Conservation (phyloP, 2,888 invertebrate genomes). For the Baronia brevicornis region DNA sequence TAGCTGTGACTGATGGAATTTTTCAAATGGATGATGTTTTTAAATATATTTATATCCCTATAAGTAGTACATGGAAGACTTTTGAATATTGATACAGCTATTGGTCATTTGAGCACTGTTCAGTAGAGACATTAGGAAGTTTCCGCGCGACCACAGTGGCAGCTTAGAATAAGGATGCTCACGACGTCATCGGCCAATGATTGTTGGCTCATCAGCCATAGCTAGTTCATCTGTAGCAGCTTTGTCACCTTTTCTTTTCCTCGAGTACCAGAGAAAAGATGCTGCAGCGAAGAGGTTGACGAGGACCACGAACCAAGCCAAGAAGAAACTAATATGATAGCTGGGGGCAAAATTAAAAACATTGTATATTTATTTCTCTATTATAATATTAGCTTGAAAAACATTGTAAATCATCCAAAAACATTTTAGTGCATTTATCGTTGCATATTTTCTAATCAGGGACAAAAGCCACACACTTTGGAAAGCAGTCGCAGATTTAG, state of each 20-base stretch:
- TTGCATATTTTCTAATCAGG: too few relatives aligned
- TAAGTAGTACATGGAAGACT: conserved; percentile 56
- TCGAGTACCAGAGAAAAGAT: conserved; percentile 86
- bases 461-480: too few relatives aligned
- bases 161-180: conserved; percentile 29
- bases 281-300: conserved; percentile 80
- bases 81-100: conserved; percentile 48
- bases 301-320: conserved; percentile 87
- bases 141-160: conserved; percentile 34
- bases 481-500: too few relatives aligned
- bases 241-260: conserved; percentile 89
- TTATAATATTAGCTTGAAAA: too few relatives aligned
- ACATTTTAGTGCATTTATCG: too few relatives aligned
- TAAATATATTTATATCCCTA: conserved; percentile 25
- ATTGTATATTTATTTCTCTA: neutral
- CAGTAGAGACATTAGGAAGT: conserved; percentile 55
- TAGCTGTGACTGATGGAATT: conserved; percentile 11
- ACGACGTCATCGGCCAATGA: conserved; percentile 79
- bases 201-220: conserved; percentile 90
- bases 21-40: conserved; percentile 25
- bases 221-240: conserved; percentile 88
- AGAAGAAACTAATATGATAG: conserved; percentile 83
- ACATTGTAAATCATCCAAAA: too few relatives aligned
- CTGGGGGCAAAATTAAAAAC: conserved; percentile 34
- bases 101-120: conserved; percentile 72